A percentile compares a stretch with the other conserved stretches of the same genome.
These are phyloP conservation scores for Sigmodon hispidus DNA, from an alignment of 2,113 vertebrate genomes.

Conservation along the genomic window DNA sequence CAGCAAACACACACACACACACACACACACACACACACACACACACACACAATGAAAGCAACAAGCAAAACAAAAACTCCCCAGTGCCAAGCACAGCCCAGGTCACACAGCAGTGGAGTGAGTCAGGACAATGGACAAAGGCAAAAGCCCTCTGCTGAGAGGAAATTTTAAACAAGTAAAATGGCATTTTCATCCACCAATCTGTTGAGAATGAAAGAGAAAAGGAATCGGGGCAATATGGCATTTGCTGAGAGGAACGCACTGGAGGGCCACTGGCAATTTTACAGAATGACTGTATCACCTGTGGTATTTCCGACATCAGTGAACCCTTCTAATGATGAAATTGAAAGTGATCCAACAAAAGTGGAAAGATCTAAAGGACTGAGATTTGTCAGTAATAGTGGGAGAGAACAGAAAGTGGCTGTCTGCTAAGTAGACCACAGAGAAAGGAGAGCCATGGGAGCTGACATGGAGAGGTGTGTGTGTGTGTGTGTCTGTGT, in stretches of 20 bases:
- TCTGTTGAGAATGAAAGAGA: not conserved
- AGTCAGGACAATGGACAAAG: fast-evolving
- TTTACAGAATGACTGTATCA: not conserved
- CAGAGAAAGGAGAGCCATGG: not conserved
- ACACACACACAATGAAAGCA: not conserved
- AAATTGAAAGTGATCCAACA: not conserved
- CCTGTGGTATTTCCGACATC: not conserved
- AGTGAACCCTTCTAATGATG: not conserved
- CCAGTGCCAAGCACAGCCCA: fast-evolving
- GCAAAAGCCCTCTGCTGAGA: not conserved
- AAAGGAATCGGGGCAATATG: not conserved
- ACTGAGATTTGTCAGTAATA: not conserved
- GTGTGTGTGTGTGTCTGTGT: not conserved
- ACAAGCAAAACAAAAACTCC: not conserved
- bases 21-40: not conserved
- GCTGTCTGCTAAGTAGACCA: fast-evolving
- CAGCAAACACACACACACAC: not conserved
- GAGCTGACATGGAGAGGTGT: not conserved
- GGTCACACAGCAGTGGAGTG: not conserved
- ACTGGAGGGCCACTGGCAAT: not conserved
- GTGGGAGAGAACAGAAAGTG: not conserved
- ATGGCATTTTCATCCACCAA: not conserved
- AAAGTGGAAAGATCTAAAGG: not conserved
- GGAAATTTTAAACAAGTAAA: not conserved
- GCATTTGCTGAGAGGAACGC: not conserved